A percentile compares a stretch with the other conserved stretches of the same genome.
phyloP scores from a whole-genome alignment of 2,888 invertebrate species.

The Helleia helle region DNA sequence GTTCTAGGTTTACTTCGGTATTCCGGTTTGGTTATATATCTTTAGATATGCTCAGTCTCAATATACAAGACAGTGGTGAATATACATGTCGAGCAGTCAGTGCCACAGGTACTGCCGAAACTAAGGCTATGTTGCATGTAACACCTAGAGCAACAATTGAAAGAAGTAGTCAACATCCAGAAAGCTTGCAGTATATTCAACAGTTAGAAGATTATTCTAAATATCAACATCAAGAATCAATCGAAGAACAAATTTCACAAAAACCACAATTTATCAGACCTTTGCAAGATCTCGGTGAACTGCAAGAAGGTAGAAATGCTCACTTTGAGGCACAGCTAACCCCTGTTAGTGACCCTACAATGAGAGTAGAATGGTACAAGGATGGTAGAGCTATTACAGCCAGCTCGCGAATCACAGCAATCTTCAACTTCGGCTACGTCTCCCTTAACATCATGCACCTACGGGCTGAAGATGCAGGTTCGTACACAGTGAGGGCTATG shows the following conservation, averaged over 20 bases:
- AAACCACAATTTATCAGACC: slow-evolving; percentile 92
- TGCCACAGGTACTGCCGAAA: slow-evolving; percentile 89
- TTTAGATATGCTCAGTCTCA: slow-evolving; percentile 90
- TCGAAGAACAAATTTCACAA: slow-evolving; percentile 86
- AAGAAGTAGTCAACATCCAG: slow-evolving; percentile 91
- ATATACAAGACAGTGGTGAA: slow-evolving; percentile 90
- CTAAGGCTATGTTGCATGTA: slow-evolving; percentile 86
- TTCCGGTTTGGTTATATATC: slow-evolving; percentile 99
- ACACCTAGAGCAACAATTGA: slow-evolving; percentile 89
- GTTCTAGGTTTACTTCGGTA: slow-evolving; percentile 94
- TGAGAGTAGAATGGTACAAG: slow-evolving; percentile 97
- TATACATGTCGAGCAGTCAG: slow-evolving; percentile 92
- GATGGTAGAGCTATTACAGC: slow-evolving; percentile 96
- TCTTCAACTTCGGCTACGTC: slow-evolving; percentile 99
- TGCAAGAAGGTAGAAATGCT: slow-evolving; percentile 92
- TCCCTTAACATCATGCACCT: slow-evolving; percentile 98
- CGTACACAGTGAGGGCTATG: slow-evolving; percentile 92
- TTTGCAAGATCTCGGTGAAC: slow-evolving; percentile 87
- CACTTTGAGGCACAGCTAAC: slow-evolving; percentile 95
- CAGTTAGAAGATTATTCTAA: slow-evolving; percentile 92
- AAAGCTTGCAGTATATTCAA: slow-evolving; percentile 91
- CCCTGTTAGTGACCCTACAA: slow-evolving; percentile 93
- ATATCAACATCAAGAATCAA: slow-evolving; percentile 88
- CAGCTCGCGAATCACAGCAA: slow-evolving; percentile 96
- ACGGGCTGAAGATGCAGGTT: slow-evolving; percentile 98